Evolutionary conservation across 2,113 vertebrate genomes (phyloP), one percentile per base, ranked within the genome.

Genomic region (Microtus montanus): DNA sequence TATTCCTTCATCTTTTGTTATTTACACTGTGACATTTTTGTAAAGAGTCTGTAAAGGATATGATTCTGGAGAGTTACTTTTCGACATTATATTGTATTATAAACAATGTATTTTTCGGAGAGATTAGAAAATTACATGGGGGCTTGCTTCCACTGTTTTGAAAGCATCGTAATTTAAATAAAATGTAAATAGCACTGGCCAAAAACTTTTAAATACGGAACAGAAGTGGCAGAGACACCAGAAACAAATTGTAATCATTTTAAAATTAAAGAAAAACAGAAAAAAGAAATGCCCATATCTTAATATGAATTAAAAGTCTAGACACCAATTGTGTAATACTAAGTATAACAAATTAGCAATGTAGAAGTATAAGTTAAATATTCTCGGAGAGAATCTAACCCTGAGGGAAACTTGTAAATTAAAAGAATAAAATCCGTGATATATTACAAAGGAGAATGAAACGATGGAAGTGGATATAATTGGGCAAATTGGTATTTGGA

Each of bases 251-350:
- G 66, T 19, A 96, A 17, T 90, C 84, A 75, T 87, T 95, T 63
- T 68, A 94, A 96, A 90, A 63, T 58, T 22, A 94, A 96, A 94
- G 49, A 83, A 96, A 93, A 96, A 41, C 4, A 11, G 63, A 79
- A 68, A 73, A 92, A 3, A 70, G 83, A 58, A 88, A 94, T 93
- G 63, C 24, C 91, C 70, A 94, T 96, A 94, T 47, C 73, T 94
- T 96, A 97, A 97, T 97, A 54, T 96, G 87, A 17, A 95, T 96
- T 93, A 90, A 83, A 49, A 90, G 97, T 98, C 97, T 97, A 98
- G 97, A 97, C 96, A 93, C 49, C 54, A 97, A 95, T 64, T 92
- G 88, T 58, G 97, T 96, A 95, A 94, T 84, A 87, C 61, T 1
- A 14, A 97, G 94, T 92, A 97, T 93, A 88, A 97, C 91, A 97